phyloP scores from a whole-genome alignment of 2,888 invertebrate genomes.

The Rhingia rostrata region DNA sequence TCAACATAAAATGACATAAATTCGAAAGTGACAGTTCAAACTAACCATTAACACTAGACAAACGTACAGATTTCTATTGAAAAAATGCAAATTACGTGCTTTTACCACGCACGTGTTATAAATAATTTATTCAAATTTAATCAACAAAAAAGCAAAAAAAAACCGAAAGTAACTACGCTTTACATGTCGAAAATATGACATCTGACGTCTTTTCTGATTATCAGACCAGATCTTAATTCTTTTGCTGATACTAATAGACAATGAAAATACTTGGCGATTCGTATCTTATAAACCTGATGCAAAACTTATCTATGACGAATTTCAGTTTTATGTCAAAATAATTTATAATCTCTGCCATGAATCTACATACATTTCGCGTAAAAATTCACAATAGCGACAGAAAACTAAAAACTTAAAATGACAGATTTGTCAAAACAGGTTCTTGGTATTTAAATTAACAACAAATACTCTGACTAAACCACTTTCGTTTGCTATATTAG shows the following conservation, averaged over 20 bases:
- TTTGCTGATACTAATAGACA: constrained; percentile 17
- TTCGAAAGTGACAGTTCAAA: constrained; percentile 13
- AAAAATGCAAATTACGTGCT: background rate
- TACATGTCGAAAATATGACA: background rate
- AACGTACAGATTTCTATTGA: background rate
- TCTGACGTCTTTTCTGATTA: background rate
- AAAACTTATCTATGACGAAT: background rate
- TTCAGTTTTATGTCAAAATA: constrained; percentile 6
- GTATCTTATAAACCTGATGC: background rate
- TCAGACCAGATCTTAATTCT: constrained; percentile 9
- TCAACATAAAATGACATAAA: no score
- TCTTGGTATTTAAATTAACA: constrained; percentile 7
- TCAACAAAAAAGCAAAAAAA: background rate
- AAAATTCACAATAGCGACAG: constrained; percentile 6
- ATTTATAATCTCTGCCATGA: constrained; percentile 17
- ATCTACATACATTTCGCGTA: constrained; percentile 25
- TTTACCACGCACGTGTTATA: background rate
- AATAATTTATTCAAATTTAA: background rate
- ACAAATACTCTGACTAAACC: constrained; percentile 21
- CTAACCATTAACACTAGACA: background rate
- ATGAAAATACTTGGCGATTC: constrained; percentile 14
- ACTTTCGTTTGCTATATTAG: constrained; percentile 50
- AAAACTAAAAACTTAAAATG: background rate
- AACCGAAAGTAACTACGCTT: constrained; percentile 10
- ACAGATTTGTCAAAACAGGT: constrained; percentile 34